Evolutionary conservation across 2,797 vertebrate genomes (phyloP), one percentile per base, ranked within the genome.

Genomic region (Danio aesculapii): DNA sequence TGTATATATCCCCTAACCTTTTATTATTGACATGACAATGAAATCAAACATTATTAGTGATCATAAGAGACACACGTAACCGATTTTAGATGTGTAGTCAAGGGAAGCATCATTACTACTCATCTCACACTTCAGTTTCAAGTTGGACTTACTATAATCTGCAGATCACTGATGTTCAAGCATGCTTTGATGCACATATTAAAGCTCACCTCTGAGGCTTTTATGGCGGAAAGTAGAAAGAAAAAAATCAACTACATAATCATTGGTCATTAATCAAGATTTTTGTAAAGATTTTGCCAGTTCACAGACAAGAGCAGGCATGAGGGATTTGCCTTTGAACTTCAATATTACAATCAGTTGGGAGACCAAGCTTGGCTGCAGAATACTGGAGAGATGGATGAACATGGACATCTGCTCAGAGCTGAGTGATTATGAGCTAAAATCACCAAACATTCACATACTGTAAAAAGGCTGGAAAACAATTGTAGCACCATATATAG

Each of bases 181-280:
- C 30, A 13, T 59, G 21, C 19, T 39, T 7, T 2, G 3, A 30
- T 30, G 30, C 30, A 30, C 30, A 30, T 30, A 30, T 30, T 30
- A 30, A 30, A 30, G 30, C 3, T 30, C 30, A 30, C 30, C 30
- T 30, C 30, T 30, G 30, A 30, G 30, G 30, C 30, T 30, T 30
- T 30, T 30, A 30, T 30, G 30, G 30, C 30, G 30, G 30, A 30
- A 3, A 30, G 30, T 30, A 30, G 19, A 13, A 50, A 14, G 6
- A 61, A 14, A 58, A 59, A 61, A 61, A 61, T 61, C 59, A 61
- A 62, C 59, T 62, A 16, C 21, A 61, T 61, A 62, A 62, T 62
- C 30, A 62, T 8, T 3, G 12, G 13, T 16, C 21, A 41, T 62
- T 12, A 16, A 16, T 39, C 58, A 61, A 61, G 58, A 11, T 19